These are phyloP conservation scores for Ctenopoma kingsleyae DNA, from an alignment of 2,797 vertebrate species.

Conservation along the genomic window DNA sequence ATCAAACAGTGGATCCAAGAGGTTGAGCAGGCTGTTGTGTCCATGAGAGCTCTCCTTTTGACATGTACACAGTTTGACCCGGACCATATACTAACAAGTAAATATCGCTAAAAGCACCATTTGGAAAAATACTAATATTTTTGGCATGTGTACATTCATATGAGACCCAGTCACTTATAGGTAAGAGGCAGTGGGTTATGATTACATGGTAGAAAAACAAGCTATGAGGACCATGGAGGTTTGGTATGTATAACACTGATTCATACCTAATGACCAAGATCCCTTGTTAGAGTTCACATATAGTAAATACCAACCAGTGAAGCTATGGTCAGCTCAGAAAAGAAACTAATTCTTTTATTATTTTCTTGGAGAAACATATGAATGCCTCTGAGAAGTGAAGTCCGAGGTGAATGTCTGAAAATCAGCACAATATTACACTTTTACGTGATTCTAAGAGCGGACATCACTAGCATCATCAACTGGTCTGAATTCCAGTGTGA, in stretches of 20 bases:
- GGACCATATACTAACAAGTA: conserved; percentile 15
- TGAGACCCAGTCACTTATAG: not conserved
- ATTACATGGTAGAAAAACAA: not conserved
- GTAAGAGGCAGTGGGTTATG: not conserved
- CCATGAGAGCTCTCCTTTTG: conserved; percentile 24
- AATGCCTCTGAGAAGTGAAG: too few relatives aligned
- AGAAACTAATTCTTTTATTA: not conserved
- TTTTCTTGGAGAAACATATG: not conserved
- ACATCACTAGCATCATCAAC: too few relatives aligned
- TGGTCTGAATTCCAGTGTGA: too few relatives aligned
- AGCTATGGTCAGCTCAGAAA: not conserved
- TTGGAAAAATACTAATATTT: conserved; percentile 28
- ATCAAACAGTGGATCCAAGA: conserved; percentile 51
- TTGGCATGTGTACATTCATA: conserved; percentile 21
- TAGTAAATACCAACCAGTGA: too few relatives aligned
- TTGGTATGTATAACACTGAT: not conserved
- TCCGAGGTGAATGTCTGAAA: too few relatives aligned
- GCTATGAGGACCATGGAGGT: not conserved
- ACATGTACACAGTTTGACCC: conserved; percentile 31
- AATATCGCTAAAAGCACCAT: conserved; percentile 35
- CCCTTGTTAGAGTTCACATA: too few relatives aligned
- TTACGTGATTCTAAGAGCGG: too few relatives aligned
- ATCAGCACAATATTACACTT: too few relatives aligned
- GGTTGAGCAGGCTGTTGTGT: conserved; percentile 41
- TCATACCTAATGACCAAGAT: not conserved